Evolutionary conservation across 2,888 invertebrate species (phyloP), one percentile per base, ranked within the genome.

Genomic region (Acronicta leporina): DNA sequence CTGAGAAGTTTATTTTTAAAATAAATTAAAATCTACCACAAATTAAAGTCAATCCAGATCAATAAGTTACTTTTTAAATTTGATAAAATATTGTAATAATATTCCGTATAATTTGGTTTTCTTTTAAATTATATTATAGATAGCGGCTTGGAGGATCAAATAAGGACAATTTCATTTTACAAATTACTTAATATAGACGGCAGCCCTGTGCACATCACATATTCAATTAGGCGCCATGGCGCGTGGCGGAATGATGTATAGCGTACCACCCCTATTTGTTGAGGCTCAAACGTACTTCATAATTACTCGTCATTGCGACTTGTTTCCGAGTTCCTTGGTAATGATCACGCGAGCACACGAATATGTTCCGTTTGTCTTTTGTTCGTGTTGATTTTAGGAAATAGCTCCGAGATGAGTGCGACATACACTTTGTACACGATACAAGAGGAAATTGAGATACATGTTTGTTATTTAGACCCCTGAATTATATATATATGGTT

Each of bases 271-370:
- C 67, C 60, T 75, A 75, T 75, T 74, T 77, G 71, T 64, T 54
- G 59, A 70, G 74, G 61, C 63, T 48, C 57, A 50, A 49, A 62
- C 53, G 52, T 68, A 61, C 54, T 68, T 40, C 55, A 62, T 75
- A 77, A 75, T 75, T 73, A 73, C 63, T 69, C 73, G 68, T 56
- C 68, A 72, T 68, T 27, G 62, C 68, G 62, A 73, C 62, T 73
- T 67, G 62, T 45, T 47, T 41, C 46, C 25, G 59, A 72, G 40
- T 66, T 65, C 49, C 55, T 45, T 40, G 25, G 15, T 16, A 47
- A 62, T 44, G 13, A 72, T 61, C 62, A 44, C 30, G 50, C 38
- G 20, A 54, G 52, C 25, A 16, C 20, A 49, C 33, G 43, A 15
- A 40, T 35, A 44, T 42, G 46, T 15, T 38, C 4, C 50, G 68